Evolutionary conservation across 1,140 invertebrate genomes (phyloP).

Genomic region (Pogonomyrmex barbatus): DNA sequence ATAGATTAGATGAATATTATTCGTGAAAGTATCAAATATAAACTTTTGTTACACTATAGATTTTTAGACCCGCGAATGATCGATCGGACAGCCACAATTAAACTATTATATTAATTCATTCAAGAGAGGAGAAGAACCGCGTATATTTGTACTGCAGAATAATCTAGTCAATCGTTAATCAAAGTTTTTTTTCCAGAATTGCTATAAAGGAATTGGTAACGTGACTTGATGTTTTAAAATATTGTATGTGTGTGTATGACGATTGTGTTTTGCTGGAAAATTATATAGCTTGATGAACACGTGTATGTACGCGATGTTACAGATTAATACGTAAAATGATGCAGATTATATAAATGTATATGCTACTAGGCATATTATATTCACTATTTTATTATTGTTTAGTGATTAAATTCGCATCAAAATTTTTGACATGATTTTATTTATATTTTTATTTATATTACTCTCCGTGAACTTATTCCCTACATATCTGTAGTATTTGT

Average conservation of each 20-base stretch:
- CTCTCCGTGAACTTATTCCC: neutral
- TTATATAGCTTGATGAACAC: conserved; percentile 62
- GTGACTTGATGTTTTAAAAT: conserved; percentile 60
- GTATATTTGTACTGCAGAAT: conserved; percentile 15
- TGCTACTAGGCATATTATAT: neutral
- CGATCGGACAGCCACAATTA: conserved; percentile 22
- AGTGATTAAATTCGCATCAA: conserved; percentile 13
- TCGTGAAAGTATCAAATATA: conserved; percentile 5
- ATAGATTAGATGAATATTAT: neutral
- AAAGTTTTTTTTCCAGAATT: conserved; percentile 25
- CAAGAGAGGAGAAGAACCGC: neutral
- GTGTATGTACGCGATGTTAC: neutral
- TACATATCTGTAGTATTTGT: conserved; percentile 10
- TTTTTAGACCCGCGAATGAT: conserved; percentile 29
- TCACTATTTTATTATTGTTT: conserved; percentile 24
- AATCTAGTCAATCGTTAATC: conserved; percentile 19
- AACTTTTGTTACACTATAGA: conserved; percentile 4
- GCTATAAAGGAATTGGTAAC: conserved; percentile 36
- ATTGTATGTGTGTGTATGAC: conserved; percentile 11
- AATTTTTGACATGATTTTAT: neutral
- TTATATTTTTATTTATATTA: neutral
- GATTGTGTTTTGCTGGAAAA: conserved; percentile 33
- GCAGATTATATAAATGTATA: conserved; percentile 35
- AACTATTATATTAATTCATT: neutral
- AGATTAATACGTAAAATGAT: conserved; percentile 45